These are phyloP conservation scores for Lasius fuliginosus DNA, from an alignment of 2,888 invertebrate species.

Conservation along the genomic window DNA sequence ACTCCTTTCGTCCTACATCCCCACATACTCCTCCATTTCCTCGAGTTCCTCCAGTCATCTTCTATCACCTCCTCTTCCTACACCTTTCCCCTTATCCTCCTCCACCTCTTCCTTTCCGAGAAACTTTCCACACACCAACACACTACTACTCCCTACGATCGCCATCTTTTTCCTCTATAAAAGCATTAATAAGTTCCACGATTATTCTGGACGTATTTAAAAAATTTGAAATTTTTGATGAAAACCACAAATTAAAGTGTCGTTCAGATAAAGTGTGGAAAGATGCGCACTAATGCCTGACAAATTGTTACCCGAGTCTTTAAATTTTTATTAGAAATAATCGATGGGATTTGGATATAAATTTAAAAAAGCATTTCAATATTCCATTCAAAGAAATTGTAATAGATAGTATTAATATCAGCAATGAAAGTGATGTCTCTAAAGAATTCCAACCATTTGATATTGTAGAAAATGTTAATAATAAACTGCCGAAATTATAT, in stretches of 20 bases:
- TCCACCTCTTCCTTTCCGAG: too few relatives aligned
- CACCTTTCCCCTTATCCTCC: too few relatives aligned
- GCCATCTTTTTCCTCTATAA: too few relatives aligned
- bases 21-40: too few relatives aligned
- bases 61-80: too few relatives aligned
- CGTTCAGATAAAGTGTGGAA: conserved; percentile 21
- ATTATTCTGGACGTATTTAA: not conserved
- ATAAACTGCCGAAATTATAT: not conserved
- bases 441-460: not conserved
- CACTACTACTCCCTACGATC: too few relatives aligned
- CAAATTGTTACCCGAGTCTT: not conserved
- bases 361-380: conserved; percentile 19
- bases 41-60: too few relatives aligned
- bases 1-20: too few relatives aligned
- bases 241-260: conserved; percentile 8
- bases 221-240: conserved; percentile 8
- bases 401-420: conserved; percentile 2
- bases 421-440: not conserved
- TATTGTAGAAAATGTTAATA: conserved; percentile 7
- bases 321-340: conserved; percentile 34
- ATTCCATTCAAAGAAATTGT: not conserved
- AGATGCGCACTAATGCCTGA: not conserved
- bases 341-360: not conserved
- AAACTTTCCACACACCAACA: too few relatives aligned
- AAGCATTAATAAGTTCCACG: not conserved